Percentiles rank a stretch among this genome's conserved stretches.
These are phyloP conservation scores for Hermatobates lingyangjiaoensis DNA, from an alignment of 1,140 invertebrate genomes.

Conservation along the genomic window DNA sequence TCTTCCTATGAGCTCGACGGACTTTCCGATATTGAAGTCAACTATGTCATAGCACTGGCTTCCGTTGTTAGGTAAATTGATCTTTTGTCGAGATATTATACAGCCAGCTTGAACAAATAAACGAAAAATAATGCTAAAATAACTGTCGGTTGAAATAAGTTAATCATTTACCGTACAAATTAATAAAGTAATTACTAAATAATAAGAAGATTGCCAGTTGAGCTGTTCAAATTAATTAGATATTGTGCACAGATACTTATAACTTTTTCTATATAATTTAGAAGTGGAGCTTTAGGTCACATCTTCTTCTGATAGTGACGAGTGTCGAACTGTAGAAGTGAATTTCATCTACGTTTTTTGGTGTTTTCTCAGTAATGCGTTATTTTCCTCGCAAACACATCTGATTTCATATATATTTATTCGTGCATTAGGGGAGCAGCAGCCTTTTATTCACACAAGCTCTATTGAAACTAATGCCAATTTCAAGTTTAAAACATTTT, in stretches of 20 bases:
- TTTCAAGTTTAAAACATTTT: too few species aligned
- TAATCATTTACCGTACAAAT: background rate
- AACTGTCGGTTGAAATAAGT: background rate
- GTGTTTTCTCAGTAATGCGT: too few species aligned
- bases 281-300: background rate
- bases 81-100: conserved; percentile 52
- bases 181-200: background rate
- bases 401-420: too few species aligned
- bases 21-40: conserved; percentile 54
- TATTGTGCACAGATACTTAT: background rate
- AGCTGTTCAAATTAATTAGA: background rate
- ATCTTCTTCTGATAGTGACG: too few species aligned
- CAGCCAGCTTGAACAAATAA: conserved; percentile 40
- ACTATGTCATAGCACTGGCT: conserved; percentile 50
- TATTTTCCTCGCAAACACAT: too few species aligned
- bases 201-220: background rate
- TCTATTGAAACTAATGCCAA: too few species aligned
- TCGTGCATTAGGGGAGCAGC: too few species aligned
- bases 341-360: too few species aligned
- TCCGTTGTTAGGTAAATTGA: conserved; percentile 42
- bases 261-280: background rate
- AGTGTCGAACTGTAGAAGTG: too few species aligned
- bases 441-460: too few species aligned
- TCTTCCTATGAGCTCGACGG: conserved; percentile 54
- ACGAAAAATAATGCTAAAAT: conserved; percentile 5